Evolutionary conservation across 2,797 vertebrate genomes (phyloP).

Genomic region (Dromococcyx pavoninus): DNA sequence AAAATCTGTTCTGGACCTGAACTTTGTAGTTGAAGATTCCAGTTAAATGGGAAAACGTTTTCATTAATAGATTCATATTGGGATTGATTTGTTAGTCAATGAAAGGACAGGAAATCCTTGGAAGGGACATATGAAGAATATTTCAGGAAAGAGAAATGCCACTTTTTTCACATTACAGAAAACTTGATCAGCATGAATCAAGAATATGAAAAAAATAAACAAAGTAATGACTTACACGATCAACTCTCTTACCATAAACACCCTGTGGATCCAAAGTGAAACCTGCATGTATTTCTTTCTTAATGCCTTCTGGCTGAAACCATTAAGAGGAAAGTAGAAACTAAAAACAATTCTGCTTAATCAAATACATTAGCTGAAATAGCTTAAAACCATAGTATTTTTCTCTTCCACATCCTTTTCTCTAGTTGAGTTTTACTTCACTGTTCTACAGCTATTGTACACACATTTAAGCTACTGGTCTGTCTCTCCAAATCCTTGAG

Average conservation of each 20-base stretch:
- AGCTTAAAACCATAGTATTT: background rate
- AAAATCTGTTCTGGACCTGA: background rate
- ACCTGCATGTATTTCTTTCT: slow-evolving; percentile 75
- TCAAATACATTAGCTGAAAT: background rate
- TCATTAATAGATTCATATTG: background rate
- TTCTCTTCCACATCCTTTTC: background rate
- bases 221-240: background rate
- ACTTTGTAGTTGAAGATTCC: background rate
- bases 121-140: background rate
- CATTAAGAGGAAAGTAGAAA: background rate
- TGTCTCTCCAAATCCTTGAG: background rate
- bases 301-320: slow-evolving; percentile 90
- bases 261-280: slow-evolving; percentile 87
- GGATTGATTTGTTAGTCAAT: background rate
- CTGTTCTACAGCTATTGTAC: background rate
- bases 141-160: background rate
- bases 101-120: background rate
- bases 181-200: background rate
- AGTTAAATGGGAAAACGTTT: background rate
- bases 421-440: background rate
- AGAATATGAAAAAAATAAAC: background rate
- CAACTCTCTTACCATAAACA: slow-evolving; percentile 82
- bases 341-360: background rate
- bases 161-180: background rate
- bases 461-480: background rate